A percentile compares a stretch with the other conserved stretches of the same genome.
These are phyloP conservation scores for Apodemia duryi DNA, from an alignment of 2,888 invertebrate species.

Conservation along the genomic window DNA sequence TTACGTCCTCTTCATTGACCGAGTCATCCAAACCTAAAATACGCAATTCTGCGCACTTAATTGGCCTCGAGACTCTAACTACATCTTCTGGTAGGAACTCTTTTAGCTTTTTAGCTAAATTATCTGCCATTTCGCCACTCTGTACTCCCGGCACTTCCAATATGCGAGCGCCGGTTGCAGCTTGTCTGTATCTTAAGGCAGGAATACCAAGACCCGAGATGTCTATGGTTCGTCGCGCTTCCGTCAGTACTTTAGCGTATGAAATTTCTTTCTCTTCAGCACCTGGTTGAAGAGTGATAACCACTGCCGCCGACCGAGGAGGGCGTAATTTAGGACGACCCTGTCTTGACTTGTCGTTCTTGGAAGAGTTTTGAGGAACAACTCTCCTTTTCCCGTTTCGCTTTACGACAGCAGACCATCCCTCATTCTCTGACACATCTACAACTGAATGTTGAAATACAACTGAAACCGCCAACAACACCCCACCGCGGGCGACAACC, in stretches of 20 bases:
- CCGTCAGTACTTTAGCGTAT: neutral
- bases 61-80: neutral
- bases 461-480: no score
- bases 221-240: neutral
- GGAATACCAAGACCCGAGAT: slow-evolving; percentile 3
- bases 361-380: neutral
- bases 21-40: slow-evolving; percentile 2
- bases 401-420: neutral
- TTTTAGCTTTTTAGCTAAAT: neutral
- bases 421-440: neutral
- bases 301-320: neutral
- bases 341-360: neutral
- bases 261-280: neutral
- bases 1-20: neutral
- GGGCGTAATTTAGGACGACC: neutral
- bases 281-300: neutral
- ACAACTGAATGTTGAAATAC: no score
- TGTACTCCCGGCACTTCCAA: neutral
- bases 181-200: neutral
- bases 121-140: slow-evolving; percentile 6
- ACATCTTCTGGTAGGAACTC: slow-evolving; percentile 5
- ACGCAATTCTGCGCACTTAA: slow-evolving; percentile 3
- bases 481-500: no score
- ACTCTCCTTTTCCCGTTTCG: neutral
- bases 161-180: slow-evolving; percentile 10